These are phyloP conservation scores for Aphelinus atriplicis DNA, from an alignment of 1,140 invertebrate genomes.

Conservation along the genomic window DNA sequence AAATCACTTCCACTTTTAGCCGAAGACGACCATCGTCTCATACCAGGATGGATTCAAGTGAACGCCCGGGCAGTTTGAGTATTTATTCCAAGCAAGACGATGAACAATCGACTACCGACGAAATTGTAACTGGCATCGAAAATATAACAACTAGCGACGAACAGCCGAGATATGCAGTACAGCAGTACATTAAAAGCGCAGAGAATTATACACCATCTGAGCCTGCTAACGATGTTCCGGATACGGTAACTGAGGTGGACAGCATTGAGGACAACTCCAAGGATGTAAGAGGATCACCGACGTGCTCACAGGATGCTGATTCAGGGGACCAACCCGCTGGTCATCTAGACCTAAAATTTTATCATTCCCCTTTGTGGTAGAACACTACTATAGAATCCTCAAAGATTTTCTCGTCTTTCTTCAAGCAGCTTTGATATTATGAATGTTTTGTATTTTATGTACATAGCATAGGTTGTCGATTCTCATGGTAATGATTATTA, in stretches of 20 bases:
- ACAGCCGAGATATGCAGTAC: conserved; percentile 6
- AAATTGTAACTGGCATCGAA: not conserved
- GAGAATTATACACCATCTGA: no score
- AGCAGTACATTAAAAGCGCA: no score
- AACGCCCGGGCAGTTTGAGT: not conserved
- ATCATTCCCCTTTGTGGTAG: conserved; percentile 64
- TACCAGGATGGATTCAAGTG: no score
- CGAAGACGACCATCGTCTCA: no score
- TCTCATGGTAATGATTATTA: no score
- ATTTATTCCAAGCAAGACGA: not conserved
- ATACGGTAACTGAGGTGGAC: no score
- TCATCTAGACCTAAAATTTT: conserved; percentile 64
- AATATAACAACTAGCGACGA: not conserved
- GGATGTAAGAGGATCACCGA: no score
- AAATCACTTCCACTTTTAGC: no score
- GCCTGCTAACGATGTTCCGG: no score
- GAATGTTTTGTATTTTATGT: not conserved
- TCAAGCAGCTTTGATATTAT: not conserved
- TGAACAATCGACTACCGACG: not conserved
- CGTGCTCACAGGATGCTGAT: no score
- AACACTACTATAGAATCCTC: not conserved
- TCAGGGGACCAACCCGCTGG: conserved; percentile 20
- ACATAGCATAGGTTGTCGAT: no score
- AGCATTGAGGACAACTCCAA: no score
- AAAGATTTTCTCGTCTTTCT: not conserved